phyloP scores from a whole-genome alignment of 2,888 invertebrate genomes.

The Quadroppia sp. region DNA sequence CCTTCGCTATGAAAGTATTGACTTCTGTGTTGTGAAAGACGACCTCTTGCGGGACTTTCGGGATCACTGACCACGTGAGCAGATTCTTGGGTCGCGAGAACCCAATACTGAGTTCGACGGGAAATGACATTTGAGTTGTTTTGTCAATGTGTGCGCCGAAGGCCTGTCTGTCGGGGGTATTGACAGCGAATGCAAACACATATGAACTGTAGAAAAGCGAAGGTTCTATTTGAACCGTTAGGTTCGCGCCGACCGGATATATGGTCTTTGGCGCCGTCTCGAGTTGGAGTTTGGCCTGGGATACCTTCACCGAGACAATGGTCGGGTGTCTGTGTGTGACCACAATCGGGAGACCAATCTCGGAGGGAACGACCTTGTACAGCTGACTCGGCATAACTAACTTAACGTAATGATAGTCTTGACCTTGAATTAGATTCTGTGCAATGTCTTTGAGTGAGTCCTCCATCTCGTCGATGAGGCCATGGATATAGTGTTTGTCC shows the following conservation, averaged over 20 bases:
- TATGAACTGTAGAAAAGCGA: conserved; percentile 39
- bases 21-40: conserved; percentile 40
- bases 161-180: conserved; percentile 33
- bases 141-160: conserved; percentile 49
- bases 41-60: conserved; percentile 40
- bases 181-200: conserved; percentile 39
- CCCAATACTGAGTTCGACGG: conserved; percentile 47
- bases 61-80: conserved; percentile 42
- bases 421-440: conserved; percentile 11
- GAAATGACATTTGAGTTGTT: conserved; percentile 46
- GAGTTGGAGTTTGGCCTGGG: conserved; percentile 34
- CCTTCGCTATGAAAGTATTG: conserved; percentile 44
- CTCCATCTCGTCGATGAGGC: conserved; percentile 32
- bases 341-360: conserved; percentile 45
- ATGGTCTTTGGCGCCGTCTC: conserved; percentile 19
- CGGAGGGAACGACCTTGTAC: conserved; percentile 42
- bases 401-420: conserved; percentile 43
- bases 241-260: conserved; percentile 38
- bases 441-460: conserved; percentile 35
- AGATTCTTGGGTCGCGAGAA: conserved; percentile 39
- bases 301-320: conserved; percentile 43
- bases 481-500: conserved; percentile 42
- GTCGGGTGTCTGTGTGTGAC: conserved; percentile 44
- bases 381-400: conserved; percentile 44
- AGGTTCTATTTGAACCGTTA: conserved; percentile 41